Base-by-base conservation (phyloP, 37 sponge, comb jelly and placozoan species). In the Cladorhizidae sp. region DNA sequence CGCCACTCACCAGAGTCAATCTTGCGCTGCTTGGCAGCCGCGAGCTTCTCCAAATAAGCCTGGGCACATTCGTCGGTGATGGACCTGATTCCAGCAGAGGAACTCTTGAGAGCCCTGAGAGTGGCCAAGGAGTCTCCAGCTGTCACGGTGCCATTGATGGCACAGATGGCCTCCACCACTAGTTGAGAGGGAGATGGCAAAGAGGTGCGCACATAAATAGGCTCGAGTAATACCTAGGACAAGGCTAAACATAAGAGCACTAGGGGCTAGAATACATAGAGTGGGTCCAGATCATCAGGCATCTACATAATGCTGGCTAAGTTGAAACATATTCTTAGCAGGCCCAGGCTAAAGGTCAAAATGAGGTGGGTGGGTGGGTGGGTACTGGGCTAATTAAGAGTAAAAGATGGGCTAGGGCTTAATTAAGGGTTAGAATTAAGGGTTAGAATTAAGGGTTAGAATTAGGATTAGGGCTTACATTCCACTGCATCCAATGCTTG, bases 1-100 rank as follows among this genome's bases (percentile, higher is more conserved):
- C 17, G 87, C 95, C 91, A 74, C 81, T 35, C 40, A 79, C 75
- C 83, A 82, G 37, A 64, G 64, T 80, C 79, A 18, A 41, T 74
- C 74, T 95, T 95, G 55, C 84, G 84, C 23, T 64, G 77, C 58
- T 37, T 79, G 39, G 93, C 90, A 35, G 76, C 86, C 15, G 67
- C 58, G 42, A 98, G 89, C 64, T 91, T 86, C 65, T 78, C 77
- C 59, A 87, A 88, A 83, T 98, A 98, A 69, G 84, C 69, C 5
- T 86, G 92, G 18, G 94, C 92, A 83, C 99, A 98, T 31, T 85
- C 89, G n/a, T 88, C 86, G 18, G 92, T 88, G 83, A 91, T 89
- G 81, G 91, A 90, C 39, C 87, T 69, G 83, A 96, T 73, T 63
- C 52, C 55, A 22, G 76, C 64, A 36, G 72, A 35, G n/a, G 90